Evolutionary conservation across 2,113 vertebrate genomes (phyloP).

Genomic region (Cyanocitta stelleri): DNA sequence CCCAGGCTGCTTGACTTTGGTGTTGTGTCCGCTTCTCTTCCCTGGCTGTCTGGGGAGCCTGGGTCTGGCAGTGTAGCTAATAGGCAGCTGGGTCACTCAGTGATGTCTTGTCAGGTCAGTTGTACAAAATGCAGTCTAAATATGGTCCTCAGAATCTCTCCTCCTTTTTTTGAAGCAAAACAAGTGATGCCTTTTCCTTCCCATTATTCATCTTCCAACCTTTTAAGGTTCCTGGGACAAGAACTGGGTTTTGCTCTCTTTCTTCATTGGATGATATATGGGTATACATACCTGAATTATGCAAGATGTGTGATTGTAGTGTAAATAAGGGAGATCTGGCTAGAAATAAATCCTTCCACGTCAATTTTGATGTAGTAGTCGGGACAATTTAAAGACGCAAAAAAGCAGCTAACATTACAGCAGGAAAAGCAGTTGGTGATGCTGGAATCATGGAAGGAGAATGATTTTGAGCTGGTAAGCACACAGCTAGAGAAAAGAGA

Average conservation of each 20-base stretch:
- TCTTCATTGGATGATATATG: neutral
- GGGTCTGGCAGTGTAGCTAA: neutral
- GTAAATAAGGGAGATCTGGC: neutral
- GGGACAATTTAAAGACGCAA: neutral
- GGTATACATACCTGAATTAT: neutral
- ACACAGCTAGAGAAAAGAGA: neutral
- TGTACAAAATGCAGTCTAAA: neutral
- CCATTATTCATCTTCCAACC: neutral
- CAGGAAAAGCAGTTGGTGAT: neutral
- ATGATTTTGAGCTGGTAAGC: neutral
- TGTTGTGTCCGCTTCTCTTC: accelerated
- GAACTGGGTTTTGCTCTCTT: neutral
- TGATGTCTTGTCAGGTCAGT: neutral
- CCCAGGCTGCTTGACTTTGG: neutral
- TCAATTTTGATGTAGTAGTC: neutral
- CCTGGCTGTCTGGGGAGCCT: neutral
- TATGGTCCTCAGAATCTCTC: neutral
- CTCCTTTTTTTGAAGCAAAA: neutral
- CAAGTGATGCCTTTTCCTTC: neutral
- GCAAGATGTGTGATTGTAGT: neutral
- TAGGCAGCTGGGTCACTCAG: neutral
- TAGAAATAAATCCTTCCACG: neutral
- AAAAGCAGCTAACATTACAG: neutral
- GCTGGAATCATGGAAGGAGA: neutral
- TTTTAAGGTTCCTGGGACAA: neutral